Conservation (phyloP, 2,113 vertebrate genomes). For the Ageneiosus marmoratus region DNA sequence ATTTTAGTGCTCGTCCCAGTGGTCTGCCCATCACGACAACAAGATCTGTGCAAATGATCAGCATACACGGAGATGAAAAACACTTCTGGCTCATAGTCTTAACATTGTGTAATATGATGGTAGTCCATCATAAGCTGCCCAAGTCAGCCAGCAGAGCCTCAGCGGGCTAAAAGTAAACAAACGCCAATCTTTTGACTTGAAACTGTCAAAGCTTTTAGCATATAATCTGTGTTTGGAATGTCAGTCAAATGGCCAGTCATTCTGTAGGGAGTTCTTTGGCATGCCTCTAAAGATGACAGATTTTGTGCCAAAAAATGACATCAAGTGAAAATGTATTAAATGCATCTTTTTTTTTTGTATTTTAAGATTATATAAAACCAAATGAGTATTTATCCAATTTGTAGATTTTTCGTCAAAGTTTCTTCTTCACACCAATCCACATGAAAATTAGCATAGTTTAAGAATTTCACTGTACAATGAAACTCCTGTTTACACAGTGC, state of each 20-base stretch:
- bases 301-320: no score
- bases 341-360: no score
- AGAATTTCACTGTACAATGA: no score
- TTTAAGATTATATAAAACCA: no score
- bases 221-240: background rate
- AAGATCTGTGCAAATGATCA: constrained; percentile 10
- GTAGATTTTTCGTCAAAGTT: no score
- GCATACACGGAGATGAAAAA: background rate
- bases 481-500: no score
- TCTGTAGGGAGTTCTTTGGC: background rate
- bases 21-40: constrained; percentile 3
- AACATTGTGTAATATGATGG: background rate
- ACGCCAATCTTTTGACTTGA: background rate
- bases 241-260: background rate
- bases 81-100: background rate
- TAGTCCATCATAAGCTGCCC: background rate
- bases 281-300: background rate
- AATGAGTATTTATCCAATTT: no score
- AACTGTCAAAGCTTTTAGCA: background rate
- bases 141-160: background rate
- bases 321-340: no score
- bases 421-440: no score
- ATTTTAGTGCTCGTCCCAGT: background rate
- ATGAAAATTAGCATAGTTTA: no score
- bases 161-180: background rate